phyloP scores from a whole-genome alignment of 1,140 invertebrate species.

The Ylistrum balloti region DNA sequence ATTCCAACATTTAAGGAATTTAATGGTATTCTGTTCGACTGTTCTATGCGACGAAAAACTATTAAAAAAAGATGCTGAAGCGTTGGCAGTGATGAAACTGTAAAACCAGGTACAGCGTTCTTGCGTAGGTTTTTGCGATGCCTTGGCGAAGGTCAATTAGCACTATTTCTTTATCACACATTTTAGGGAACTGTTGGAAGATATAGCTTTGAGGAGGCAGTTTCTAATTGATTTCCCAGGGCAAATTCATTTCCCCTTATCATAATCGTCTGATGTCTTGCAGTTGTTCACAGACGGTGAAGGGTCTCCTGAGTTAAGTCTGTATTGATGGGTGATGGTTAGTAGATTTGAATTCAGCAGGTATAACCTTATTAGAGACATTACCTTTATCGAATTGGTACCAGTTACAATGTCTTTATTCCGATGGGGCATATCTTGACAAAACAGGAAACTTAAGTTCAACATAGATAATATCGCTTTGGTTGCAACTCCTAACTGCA shows the following conservation, averaged over 20 bases:
- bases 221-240: slow-evolving; percentile 46
- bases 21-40: background rate
- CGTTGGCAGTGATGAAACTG: slow-evolving; percentile 21
- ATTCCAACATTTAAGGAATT: slow-evolving; percentile 18
- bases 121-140: slow-evolving; percentile 43
- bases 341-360: background rate
- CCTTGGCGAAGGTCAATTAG: background rate
- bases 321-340: slow-evolving; percentile 31
- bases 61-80: slow-evolving; percentile 42
- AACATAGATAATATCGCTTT: slow-evolving; percentile 48
- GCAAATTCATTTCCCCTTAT: slow-evolving; percentile 2
- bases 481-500: background rate
- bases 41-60: background rate
- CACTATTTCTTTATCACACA: slow-evolving; percentile 32
- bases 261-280: background rate
- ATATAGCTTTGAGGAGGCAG: slow-evolving; percentile 33
- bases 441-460: slow-evolving; percentile 47
- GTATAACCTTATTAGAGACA: slow-evolving; percentile 24
- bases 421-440: background rate
- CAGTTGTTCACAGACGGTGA: slow-evolving; percentile 45
- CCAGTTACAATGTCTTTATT: slow-evolving; percentile 43
- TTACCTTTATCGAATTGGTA: slow-evolving; percentile 49
- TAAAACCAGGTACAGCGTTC: slow-evolving; percentile 35
- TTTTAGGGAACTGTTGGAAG: background rate
- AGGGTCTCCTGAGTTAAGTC: background rate